A percentile compares a stretch with the other conserved stretches of the same genome.
phyloP scores from a whole-genome alignment of 2,888 invertebrate species.

The Tridacna crocea region DNA sequence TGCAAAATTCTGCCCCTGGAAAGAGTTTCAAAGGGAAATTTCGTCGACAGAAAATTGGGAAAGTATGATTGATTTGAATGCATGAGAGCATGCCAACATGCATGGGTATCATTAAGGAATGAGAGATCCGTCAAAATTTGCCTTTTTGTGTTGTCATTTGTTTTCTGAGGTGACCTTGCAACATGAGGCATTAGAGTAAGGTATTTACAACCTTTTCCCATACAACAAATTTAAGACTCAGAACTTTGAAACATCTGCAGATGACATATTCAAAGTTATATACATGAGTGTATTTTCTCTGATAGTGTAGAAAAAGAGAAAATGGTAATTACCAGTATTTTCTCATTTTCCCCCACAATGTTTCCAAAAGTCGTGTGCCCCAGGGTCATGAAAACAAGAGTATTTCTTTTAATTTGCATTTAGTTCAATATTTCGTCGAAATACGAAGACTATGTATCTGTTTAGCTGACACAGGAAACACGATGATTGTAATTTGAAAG shows the following conservation, averaged over 20 bases:
- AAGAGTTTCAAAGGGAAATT: slow-evolving; percentile 29
- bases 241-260: neutral
- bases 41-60: slow-evolving; percentile 37
- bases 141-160: too few species aligned
- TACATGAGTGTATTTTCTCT: too few species aligned
- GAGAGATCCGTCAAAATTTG: neutral
- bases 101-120: neutral
- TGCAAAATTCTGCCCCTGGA: slow-evolving; percentile 11
- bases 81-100: neutral
- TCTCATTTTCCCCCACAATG: slow-evolving; percentile 9
- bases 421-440: too few species aligned
- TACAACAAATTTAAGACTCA: neutral
- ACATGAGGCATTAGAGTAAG: too few species aligned
- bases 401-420: too few species aligned
- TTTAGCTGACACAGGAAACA: too few species aligned
- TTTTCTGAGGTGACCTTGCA: too few species aligned
- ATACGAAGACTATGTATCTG: too few species aligned
- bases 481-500: too few species aligned
- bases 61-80: slow-evolving; percentile 34
- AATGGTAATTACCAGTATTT: neutral
- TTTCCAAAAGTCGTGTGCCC: neutral
- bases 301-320: neutral
- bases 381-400: neutral
- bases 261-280: too few species aligned
- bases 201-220: neutral